Evolutionary conservation across 2,888 invertebrate species (phyloP), one percentile per base, ranked within the genome.

Genomic region (Thyatira batis): DNA sequence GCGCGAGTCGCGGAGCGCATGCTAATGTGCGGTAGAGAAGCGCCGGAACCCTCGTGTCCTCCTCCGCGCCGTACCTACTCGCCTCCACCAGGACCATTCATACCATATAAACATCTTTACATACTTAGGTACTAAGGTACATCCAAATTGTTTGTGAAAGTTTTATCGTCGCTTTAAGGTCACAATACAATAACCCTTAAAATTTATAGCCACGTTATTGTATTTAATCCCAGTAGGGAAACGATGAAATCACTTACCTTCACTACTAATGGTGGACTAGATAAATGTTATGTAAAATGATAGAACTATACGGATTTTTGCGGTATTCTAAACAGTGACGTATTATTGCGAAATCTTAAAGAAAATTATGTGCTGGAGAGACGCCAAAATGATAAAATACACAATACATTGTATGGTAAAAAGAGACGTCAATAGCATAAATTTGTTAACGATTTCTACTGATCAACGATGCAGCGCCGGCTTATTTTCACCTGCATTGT

Each of bases 401-500:
- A 72, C 61, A 20, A 50, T 49, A 52, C 49, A 60, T 69, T 65
- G 71, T 72, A 73, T 64, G 55, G 69, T 69, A 65, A 74, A 54
- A 69, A 63, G 64, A 75, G 65, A 74, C 76, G 74, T 66, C 69
- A 71, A 61, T 71, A 55, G 79, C 80, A 82, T 84, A 80, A 76
- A 83, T 76, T 78, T 76, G 71, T 76, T 71, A 71, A 45, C 77
- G 88, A 84, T 90, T 91, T 91, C 91, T 90, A 89, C 89, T 89
- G 71, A 83, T 89, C 85, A 82, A 67, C 69, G 76, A 88, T 86
- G 84, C 89, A 72, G 67, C 68, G 66, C 58, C 67, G 73, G 66
- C 64, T 63, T 71, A 84, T 81, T 89, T 89, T 85, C 85, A 87
- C 88, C 85, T 78, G 73, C 79, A 73, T 73, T 80, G 72, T 71